Evolutionary conservation across 1,140 invertebrate genomes (phyloP), one percentile per base, ranked within the genome.

Genomic region (Drosophila mojavensis): DNA sequence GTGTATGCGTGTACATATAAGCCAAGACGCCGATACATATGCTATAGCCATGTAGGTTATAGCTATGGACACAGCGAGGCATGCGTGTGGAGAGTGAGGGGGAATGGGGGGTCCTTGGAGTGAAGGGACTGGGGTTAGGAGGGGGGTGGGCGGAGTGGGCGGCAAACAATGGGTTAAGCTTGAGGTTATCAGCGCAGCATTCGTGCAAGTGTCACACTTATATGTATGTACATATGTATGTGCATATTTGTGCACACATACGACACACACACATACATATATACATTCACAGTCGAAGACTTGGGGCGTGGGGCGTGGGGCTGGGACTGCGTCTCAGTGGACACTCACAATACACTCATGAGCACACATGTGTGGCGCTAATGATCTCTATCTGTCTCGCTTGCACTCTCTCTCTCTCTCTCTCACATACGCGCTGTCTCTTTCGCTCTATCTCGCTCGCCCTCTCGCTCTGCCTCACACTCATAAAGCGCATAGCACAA

Each of bases 21-120:
- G 78, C 56, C 53, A 69, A 68, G 78, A 75, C 83, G 68, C 68
- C 79, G 61, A 71, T 79, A 70, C 79, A 82, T 83, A 79, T 83
- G 79, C 79, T 81, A 77, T 80, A 51, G 78, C 62, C 72, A 67
- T 45, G 63, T 47, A 58, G 65, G 50, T 58, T 43, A 58, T 28
- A 36, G 28, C 63, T 60, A 53, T 58, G 61, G 67, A 71, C 58
- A 71, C 58, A 28, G 30, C 45, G 51, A 51, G 56, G 36, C 20
- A 43, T 53, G 54, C 28, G 60, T 60, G 59, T 39, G 69, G 62
- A 28, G 53, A 43, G 11, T 9, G 13, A n/a, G 5, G 10, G 56
- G 26, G 30, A 17, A n/a, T 5, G 48, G 26, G 26, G 20, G n/a
- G 0, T 20, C 1, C 28, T 4, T 17, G 41, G 13, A 45, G n/a